Base-by-base conservation (phyloP, 2,797 vertebrate genomes). In the Pangasius krempfi region DNA sequence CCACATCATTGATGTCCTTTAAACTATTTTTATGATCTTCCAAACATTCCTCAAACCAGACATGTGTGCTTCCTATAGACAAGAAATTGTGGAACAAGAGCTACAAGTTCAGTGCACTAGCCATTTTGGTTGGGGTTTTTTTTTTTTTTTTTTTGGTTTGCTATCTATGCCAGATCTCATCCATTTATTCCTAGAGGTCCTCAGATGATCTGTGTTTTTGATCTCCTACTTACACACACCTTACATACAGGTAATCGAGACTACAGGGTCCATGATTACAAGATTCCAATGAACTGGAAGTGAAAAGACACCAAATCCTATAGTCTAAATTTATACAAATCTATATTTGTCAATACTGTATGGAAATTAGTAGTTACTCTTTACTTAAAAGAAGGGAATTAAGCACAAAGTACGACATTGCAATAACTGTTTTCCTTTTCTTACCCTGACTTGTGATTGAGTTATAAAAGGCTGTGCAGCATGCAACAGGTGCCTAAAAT, bases 401-500 rank as follows among this genome's bases (percentile, higher is more conserved):
- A 58, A 56, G 33, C 58, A 58, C 7, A 3, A 79, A 54, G 93
- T 85, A 68, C 89, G 89, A 88, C 89, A 94, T 92, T 95, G 91
- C 89, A 94, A 95, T 95, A 96, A 95, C 93, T 94, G 92, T 96
- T 96, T 96, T 47, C 3, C 3, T 62, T 62, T 82, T 93, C 93
- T 93, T 66, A 3, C 93, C 91, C 92, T 92, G 91, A 94, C 93
- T 92, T 95, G 93, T 95, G 95, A 95, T 95, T 94, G 93, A 94
- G 94, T 96, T 95, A 95, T 95, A 95, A 95, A 95, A 92, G 93
- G 91, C 94, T 95, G 95, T 94, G 94, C 92, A 92, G 27, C 95
- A 94, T 94, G 93, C 94, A 95, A 96, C 96, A 97, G 96, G 96
- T 96, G 95, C 94, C 92, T 92, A 91, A 93, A 94, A 94, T 94